A percentile compares a stretch with the other conserved stretches of the same genome.
Evolutionary conservation across 2,797 vertebrate genomes (phyloP).

Genomic region (Balearica regulorum): DNA sequence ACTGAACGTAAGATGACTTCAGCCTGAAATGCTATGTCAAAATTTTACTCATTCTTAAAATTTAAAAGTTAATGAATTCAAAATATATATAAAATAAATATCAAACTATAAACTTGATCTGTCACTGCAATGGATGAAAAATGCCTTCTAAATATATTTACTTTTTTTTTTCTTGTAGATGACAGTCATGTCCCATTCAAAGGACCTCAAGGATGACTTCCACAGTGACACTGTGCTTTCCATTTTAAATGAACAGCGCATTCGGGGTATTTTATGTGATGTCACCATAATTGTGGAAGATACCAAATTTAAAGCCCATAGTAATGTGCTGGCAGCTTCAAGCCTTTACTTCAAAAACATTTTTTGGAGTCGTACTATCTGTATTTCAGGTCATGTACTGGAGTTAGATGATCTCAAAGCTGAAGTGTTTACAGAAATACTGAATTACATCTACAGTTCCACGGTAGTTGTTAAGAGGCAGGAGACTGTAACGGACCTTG

Average conservation of each 20-base stretch:
- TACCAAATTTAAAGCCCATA: conserved; percentile 96
- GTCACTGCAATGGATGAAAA: background rate
- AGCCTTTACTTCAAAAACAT: conserved; percentile 95
- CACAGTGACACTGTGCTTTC: conserved; percentile 90
- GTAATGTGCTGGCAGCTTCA: conserved; percentile 94
- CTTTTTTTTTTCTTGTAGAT: conserved; percentile 75
- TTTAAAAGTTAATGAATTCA: background rate
- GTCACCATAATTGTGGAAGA: conserved; percentile 98
- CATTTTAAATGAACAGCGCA: conserved; percentile 93
- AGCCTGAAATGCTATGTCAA: background rate
- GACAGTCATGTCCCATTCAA: conserved; percentile 87
- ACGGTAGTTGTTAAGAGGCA: conserved; percentile 83
- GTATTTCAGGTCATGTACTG: conserved; percentile 88
- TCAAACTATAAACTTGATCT: background rate
- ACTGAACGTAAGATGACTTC: background rate
- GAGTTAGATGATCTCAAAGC: conserved; percentile 96
- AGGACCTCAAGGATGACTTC: conserved; percentile 88
- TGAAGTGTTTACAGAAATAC: conserved; percentile 94
- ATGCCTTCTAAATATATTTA: background rate
- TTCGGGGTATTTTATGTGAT: conserved; percentile 92
- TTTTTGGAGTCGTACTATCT: conserved; percentile 85
- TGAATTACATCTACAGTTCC: conserved; percentile 97
- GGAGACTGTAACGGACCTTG: conserved; percentile 84
- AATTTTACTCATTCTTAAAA: background rate
- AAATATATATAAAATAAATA: background rate